Evolutionary conservation across 2,888 invertebrate genomes (phyloP), one percentile per base, ranked within the genome.

Genomic region (Cephus pulcher): DNA sequence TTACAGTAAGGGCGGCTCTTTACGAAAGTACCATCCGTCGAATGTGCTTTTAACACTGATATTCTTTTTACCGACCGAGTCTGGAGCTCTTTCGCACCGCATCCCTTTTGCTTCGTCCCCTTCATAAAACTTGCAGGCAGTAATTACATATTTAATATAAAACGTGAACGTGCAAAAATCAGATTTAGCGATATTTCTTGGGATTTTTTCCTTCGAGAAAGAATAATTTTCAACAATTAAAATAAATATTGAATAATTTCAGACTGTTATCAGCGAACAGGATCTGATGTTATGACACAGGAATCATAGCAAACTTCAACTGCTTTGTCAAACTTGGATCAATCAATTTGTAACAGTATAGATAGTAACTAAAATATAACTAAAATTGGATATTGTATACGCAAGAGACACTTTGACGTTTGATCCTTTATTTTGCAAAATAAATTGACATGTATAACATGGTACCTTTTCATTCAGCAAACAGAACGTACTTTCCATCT

Each of bases 401-500:
- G 2, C 23, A 56, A 9, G 9, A 56, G 40, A 56, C 23, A 56
- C 15, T 4, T 23, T 56, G 40, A 56, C 9, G 74, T 79, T 79
- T 69, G 74, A 73, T 85, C 70, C 81, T 90, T 88, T 90, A 90
- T 90, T 90, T 90, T 89, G 90, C 87, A 90, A 90, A 90, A 89
- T 89, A 90, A 90, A 87, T 89, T 89, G 88, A 90, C 90, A 90
- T 88, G 86, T 89, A 90, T 87, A 90, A 88, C 85, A 83, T 87
- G 87, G 82, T 88, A 87, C 86, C 82, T 88, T 88, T 87, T 83
- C 83, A 85, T 80, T 83, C 83, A 84, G 84, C 80, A 76, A 83
- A 84, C 81, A 82, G 84, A 81, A 79, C 78, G 79, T 87, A 85
- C 86, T 88, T 88, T 87, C 87, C 84, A 82, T 78, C 80, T 84